These are phyloP conservation scores for Tricholaema leucomelas DNA, from an alignment of 2,113 vertebrate genomes.

Conservation along the genomic window DNA sequence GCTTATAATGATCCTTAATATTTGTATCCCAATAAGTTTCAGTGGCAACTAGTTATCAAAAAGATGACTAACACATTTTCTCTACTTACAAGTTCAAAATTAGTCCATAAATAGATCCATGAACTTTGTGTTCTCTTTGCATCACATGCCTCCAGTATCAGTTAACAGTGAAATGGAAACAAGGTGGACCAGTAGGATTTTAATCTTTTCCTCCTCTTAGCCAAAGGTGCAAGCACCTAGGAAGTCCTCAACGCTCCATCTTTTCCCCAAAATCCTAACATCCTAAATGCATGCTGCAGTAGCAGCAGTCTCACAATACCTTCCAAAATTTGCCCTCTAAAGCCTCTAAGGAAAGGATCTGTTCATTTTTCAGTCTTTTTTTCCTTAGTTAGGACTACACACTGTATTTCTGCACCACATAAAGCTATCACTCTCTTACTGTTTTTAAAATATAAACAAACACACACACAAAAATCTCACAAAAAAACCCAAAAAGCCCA, in stretches of 20 bases:
- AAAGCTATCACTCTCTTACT: slow-evolving; percentile 75
- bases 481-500: not conserved
- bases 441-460: not conserved
- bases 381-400: slow-evolving; percentile 66
- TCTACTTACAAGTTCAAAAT: not conserved
- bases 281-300: slow-evolving; percentile 10
- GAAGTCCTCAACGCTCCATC: not conserved
- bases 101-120: not conserved
- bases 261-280: slow-evolving; percentile 2
- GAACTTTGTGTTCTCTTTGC: not conserved
- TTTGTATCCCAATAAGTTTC: not conserved
- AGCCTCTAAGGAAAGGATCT: slow-evolving; percentile 45
- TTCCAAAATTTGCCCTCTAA: slow-evolving; percentile 49
- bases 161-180: not conserved
- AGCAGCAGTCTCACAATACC: slow-evolving; percentile 35
- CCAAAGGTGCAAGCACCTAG: not conserved
- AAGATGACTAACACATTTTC: not conserved
- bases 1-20: not conserved
- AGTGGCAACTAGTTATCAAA: not conserved
- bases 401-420: slow-evolving; percentile 68
- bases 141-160: not conserved
- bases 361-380: slow-evolving; percentile 37
- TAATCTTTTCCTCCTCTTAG: not conserved
- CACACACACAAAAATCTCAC: too few relatives aligned
- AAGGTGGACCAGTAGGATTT: not conserved